Evolutionary conservation across 2,888 invertebrate species (phyloP).

Genomic region (Drosophila yooni): DNA sequence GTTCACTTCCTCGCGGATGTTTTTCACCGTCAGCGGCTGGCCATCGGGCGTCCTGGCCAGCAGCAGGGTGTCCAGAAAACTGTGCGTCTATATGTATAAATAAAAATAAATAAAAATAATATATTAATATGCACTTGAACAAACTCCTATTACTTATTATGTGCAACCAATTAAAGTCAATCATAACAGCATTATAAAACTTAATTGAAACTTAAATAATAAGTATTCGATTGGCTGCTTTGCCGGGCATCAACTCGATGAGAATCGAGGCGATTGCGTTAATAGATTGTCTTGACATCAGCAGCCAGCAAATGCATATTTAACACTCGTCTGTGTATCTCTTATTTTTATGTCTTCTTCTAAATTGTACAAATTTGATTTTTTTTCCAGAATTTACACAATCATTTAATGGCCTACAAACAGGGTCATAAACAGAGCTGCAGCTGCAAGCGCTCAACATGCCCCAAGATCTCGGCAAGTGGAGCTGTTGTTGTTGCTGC

Average conservation of each 20-base stretch:
- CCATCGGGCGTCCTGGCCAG: too few relatives aligned
- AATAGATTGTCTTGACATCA: constrained; percentile 40
- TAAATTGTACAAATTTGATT: constrained; percentile 59
- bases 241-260: constrained; percentile 6
- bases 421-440: constrained; percentile 63
- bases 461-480: constrained; percentile 25
- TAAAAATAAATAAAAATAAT: not conserved
- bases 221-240: not conserved
- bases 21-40: too few relatives aligned
- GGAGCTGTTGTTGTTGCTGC: constrained; percentile 3
- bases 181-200: not conserved
- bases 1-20: too few relatives aligned
- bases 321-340: constrained; percentile 38
- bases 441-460: constrained; percentile 36
- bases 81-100: too few relatives aligned
- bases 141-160: not conserved
- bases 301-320: constrained; percentile 11
- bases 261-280: not conserved
- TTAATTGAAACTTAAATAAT: not conserved
- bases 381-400: constrained; percentile 72
- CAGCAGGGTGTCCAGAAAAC: too few relatives aligned
- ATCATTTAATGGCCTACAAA: constrained; percentile 69
- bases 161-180: not conserved
- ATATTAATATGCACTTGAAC: not conserved
- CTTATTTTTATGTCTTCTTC: constrained; percentile 65